Conservation (phyloP, 2,113 vertebrate genomes). For the Oncorhynchus mykiss region DNA sequence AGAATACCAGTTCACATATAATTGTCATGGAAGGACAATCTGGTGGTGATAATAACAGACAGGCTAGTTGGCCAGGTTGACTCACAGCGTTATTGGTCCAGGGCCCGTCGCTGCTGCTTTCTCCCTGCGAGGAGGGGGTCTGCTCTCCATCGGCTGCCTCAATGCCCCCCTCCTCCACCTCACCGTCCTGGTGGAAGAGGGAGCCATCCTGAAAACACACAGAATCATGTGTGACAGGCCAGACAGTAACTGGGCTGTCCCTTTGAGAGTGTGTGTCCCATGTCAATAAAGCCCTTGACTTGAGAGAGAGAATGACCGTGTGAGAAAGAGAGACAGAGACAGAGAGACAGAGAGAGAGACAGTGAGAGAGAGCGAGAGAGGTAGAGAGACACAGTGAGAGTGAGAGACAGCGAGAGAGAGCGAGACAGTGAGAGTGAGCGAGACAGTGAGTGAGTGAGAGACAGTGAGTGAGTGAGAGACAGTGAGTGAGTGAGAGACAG, state of each 20-base stretch:
- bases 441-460: too few species aligned
- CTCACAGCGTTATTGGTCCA: conserved; percentile 47
- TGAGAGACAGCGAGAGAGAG: too few species aligned
- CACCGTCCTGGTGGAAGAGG: conserved; percentile 32
- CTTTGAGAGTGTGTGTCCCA: background rate
- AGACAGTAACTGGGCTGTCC: background rate
- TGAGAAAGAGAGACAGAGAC: background rate
- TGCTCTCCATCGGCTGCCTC: conserved; percentile 17
- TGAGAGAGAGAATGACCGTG: background rate
- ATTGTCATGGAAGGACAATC: too few species aligned
- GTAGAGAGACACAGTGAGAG: too few species aligned
- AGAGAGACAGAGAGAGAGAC: background rate
- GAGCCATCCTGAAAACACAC: conserved; percentile 40
- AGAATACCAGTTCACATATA: too few species aligned
- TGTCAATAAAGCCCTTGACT: background rate
- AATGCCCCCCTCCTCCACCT: conserved; percentile 68
- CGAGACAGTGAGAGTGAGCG: too few species aligned
- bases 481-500: too few species aligned
- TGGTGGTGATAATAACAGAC: too few species aligned
- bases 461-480: too few species aligned
- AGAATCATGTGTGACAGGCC: background rate
- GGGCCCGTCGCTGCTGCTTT: conserved; percentile 6
- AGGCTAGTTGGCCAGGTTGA: background rate
- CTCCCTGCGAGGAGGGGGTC: background rate
- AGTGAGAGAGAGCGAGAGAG: background rate